Evolutionary conservation across 2,113 vertebrate species (phyloP).

Genomic region (Scartelaos histophorus): DNA sequence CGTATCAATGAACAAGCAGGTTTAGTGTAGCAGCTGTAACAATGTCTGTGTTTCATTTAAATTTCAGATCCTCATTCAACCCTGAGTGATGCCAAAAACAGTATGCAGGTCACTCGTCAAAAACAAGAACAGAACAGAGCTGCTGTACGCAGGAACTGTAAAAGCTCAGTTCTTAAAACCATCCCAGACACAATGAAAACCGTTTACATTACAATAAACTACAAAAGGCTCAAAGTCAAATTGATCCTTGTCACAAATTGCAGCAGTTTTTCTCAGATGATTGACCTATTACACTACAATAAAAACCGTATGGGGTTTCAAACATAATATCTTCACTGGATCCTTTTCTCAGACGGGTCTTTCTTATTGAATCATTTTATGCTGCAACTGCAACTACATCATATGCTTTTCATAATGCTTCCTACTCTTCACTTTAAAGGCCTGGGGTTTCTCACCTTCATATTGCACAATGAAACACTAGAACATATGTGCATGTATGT

Average conservation of each 20-base stretch:
- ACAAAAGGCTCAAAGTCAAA: constrained; percentile 24
- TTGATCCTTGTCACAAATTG: constrained; percentile 47
- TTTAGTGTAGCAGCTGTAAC: neutral
- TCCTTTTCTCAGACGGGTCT: neutral
- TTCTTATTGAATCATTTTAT: neutral
- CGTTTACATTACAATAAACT: constrained; percentile 38
- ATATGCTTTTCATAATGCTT: neutral
- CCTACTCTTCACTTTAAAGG: neutral
- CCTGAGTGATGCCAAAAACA: neutral
- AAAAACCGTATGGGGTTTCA: constrained; percentile 26
- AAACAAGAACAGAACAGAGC: neutral
- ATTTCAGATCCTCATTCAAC: constrained; percentile 5
- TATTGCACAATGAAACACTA: too few species aligned
- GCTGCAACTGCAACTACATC: neutral
- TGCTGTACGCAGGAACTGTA: neutral
- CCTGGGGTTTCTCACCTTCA: neutral
- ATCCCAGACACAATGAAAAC: constrained; percentile 35
- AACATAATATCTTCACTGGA: constrained; percentile 16
- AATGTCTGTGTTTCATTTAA: neutral
- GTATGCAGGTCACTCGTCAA: neutral
- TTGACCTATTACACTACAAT: constrained; percentile 38
- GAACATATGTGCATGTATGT: too few species aligned
- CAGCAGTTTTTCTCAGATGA: constrained; percentile 42
- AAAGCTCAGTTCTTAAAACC: constrained; percentile 6
- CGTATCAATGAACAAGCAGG: neutral